These are phyloP conservation scores for Machimus atricapillus DNA, from an alignment of 2,888 invertebrate species.

Conservation along the genomic window DNA sequence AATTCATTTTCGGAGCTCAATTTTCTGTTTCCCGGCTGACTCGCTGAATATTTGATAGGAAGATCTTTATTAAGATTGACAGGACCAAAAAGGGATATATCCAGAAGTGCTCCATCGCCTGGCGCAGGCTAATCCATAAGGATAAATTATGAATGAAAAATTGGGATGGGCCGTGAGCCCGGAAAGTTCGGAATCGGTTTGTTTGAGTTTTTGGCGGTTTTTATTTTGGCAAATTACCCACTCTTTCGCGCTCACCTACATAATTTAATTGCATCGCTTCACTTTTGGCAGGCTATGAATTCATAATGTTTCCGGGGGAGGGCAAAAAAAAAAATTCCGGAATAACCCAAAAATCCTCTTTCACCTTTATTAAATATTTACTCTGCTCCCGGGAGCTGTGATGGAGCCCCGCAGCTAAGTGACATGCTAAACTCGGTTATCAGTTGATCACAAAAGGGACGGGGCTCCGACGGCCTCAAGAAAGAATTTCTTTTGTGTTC, in stretches of 20 bases:
- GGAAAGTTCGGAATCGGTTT: neutral
- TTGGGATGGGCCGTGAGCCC: neutral
- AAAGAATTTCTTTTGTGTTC: constrained; percentile 7
- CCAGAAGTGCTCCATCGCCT: neutral
- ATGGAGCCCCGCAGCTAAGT: neutral
- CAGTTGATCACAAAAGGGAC: constrained; percentile 26
- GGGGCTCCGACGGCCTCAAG: neutral
- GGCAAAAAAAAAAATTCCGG: neutral
- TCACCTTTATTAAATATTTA: constrained; percentile 19
- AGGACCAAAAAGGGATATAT: neutral
- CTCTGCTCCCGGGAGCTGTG: neutral
- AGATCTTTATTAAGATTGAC: neutral
- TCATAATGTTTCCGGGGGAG: neutral
- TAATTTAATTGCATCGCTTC: neutral
- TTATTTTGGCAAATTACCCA: neutral
- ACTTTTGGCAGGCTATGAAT: neutral
- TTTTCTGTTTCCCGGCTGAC: neutral
- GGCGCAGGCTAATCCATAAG: neutral
- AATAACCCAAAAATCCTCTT: neutral
- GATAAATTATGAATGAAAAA: neutral
- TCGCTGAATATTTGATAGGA: neutral
- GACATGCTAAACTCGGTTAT: constrained; percentile 24
- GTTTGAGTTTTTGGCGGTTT: constrained; percentile 8
- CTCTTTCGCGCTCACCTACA: neutral
- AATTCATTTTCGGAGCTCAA: neutral